Percentiles rank a stretch among this genome's conserved stretches.
Evolutionary conservation across 2,888 invertebrate genomes (phyloP).

Genomic region (Barypeithes pellucidus): DNA sequence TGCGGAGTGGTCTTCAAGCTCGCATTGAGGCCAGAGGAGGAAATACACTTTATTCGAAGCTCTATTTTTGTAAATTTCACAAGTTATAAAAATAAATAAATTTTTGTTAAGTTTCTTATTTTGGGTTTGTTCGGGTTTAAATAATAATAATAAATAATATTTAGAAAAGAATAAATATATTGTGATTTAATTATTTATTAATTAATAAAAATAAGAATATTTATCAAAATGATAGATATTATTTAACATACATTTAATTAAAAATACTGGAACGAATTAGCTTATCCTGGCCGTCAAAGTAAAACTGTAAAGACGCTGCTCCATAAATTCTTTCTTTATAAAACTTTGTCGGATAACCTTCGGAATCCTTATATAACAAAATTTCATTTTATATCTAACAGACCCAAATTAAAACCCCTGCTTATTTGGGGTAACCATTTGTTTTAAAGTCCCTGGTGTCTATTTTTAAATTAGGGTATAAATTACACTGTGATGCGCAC

Average conservation of each 20-base stretch:
- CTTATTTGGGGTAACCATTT: constrained; percentile 36
- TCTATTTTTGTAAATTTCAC: no score
- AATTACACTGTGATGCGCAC: constrained; percentile 16
- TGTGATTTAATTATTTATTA: no score
- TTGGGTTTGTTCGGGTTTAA: no score
- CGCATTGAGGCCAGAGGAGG: no score
- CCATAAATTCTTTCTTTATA: constrained; percentile 18
- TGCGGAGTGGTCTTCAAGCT: no score
- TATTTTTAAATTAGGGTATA: constrained; percentile 34
- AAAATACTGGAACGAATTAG: background rate
- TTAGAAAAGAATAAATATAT: no score
- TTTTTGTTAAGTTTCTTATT: no score
- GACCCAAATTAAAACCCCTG: constrained; percentile 34
- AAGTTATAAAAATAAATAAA: no score
- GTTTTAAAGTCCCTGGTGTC: constrained; percentile 26
- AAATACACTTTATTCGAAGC: no score
- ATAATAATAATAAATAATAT: no score
- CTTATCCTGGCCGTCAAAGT: background rate
- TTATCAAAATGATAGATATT: no score
- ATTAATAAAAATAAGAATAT: no score
- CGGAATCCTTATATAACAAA: constrained; percentile 29
- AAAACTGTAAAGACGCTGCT: constrained; percentile 1
- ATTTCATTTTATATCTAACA: constrained; percentile 33
- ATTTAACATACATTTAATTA: background rate
- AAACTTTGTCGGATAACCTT: constrained; percentile 21